Conservation (phyloP, 2,888 invertebrate species). For the Harmothoe impar region DNA sequence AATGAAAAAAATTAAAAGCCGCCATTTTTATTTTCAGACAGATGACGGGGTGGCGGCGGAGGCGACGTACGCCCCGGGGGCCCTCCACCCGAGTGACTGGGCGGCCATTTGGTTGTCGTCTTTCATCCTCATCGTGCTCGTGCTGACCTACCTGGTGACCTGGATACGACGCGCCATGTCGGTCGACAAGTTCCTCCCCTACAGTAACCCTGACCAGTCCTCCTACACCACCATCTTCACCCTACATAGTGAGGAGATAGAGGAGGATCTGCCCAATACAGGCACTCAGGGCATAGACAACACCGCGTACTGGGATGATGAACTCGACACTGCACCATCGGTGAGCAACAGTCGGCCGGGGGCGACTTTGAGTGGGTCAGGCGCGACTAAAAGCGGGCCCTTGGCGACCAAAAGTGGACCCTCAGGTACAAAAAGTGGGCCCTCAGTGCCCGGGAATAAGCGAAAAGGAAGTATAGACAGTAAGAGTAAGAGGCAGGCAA, state of each 20-base stretch:
- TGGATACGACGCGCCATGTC: background rate
- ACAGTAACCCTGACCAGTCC: background rate
- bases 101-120: slow-evolving; percentile 4
- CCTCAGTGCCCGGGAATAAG: too few species aligned
- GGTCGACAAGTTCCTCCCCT: background rate
- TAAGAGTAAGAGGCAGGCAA: too few species aligned
- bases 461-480: too few species aligned
- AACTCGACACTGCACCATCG: too few species aligned
- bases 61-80: background rate
- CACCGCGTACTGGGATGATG: too few species aligned
- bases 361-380: too few species aligned
- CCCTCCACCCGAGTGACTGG: slow-evolving; percentile 1
- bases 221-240: slow-evolving; percentile 33
- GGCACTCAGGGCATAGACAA: too few species aligned
- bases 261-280: background rate
- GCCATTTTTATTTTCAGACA: background rate
- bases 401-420: too few species aligned
- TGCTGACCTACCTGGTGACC: background rate
- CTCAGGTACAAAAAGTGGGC: too few species aligned
- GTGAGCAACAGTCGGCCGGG: too few species aligned
- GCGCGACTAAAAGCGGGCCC: too few species aligned
- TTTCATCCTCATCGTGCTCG: slow-evolving; percentile 21
- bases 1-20: background rate
- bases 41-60: background rate
- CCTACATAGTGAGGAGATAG: background rate